phyloP scores from a whole-genome alignment of 2,888 invertebrate species.

The Pseudanteris insignis region DNA sequence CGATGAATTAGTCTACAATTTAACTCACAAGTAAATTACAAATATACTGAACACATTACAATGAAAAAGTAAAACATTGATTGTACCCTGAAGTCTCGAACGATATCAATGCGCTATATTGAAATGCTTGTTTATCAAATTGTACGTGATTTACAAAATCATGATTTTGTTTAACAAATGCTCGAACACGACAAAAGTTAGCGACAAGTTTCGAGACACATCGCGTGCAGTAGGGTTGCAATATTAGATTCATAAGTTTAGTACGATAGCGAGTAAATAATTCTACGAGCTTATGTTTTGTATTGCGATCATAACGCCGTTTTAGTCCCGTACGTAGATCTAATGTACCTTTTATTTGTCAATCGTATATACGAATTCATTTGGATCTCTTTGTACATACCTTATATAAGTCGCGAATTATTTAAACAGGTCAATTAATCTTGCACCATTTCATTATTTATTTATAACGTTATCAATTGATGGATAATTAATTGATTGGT shows the following conservation, averaged over 20 bases:
- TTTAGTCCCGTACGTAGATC: constrained; percentile 24
- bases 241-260: constrained; percentile 59
- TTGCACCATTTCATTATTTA: constrained; percentile 14
- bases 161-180: background rate
- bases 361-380: background rate
- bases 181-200: constrained; percentile 5
- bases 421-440: constrained; percentile 33
- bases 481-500: too few relatives aligned
- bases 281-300: constrained; percentile 54
- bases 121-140: background rate
- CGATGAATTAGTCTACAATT: too few relatives aligned
- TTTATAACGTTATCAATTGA: constrained; percentile 10
- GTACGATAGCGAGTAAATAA: constrained; percentile 48
- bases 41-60: too few relatives aligned
- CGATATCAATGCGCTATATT: too few relatives aligned
- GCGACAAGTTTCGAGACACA: constrained; percentile 34
- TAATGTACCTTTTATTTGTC: constrained; percentile 43
- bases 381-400: constrained; percentile 23
- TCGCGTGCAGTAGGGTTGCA: constrained; percentile 54
- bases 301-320: constrained; percentile 42
- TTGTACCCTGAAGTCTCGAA: too few relatives aligned
- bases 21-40: too few relatives aligned
- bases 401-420: constrained; percentile 11
- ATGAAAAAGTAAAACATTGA: too few relatives aligned
- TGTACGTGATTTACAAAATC: background rate